Conservation (phyloP, 2,797 vertebrate genomes). For the Streptopelia turtur region DNA sequence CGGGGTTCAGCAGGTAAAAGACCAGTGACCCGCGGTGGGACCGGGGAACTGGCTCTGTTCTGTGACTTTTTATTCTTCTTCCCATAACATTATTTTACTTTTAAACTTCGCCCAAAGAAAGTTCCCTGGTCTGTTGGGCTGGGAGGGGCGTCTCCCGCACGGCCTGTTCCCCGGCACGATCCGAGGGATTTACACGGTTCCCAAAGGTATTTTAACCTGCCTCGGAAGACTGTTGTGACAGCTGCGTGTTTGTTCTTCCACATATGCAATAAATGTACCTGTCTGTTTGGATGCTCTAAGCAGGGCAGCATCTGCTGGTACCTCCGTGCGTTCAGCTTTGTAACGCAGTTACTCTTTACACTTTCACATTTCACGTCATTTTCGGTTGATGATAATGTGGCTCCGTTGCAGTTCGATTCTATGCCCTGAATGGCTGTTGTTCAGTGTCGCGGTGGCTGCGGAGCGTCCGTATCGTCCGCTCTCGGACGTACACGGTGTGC, state of each 20-base stretch:
- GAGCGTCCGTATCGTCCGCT: rapidly evolving
- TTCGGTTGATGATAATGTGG: background rate
- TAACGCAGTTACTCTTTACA: background rate
- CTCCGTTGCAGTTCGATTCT: background rate
- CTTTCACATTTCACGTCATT: background rate
- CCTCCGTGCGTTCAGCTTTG: background rate
- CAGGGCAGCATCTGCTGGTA: background rate
- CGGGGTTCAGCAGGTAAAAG: background rate
- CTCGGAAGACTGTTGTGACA: background rate
- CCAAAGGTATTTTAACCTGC: background rate
- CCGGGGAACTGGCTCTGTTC: background rate
- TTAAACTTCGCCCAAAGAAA: background rate
- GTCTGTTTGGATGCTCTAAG: background rate
- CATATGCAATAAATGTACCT: background rate
- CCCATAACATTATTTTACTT: background rate
- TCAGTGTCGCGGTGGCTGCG: background rate
- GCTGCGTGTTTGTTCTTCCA: background rate
- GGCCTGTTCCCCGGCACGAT: background rate
- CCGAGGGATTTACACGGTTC: background rate
- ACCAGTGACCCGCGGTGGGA: background rate
- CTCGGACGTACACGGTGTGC: rapidly evolving
- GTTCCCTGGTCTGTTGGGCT: background rate
- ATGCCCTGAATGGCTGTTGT: background rate
- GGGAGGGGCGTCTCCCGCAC: background rate
- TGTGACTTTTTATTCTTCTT: background rate